phyloP scores from a whole-genome alignment of 1,140 invertebrate species.

The Papilio helenus region DNA sequence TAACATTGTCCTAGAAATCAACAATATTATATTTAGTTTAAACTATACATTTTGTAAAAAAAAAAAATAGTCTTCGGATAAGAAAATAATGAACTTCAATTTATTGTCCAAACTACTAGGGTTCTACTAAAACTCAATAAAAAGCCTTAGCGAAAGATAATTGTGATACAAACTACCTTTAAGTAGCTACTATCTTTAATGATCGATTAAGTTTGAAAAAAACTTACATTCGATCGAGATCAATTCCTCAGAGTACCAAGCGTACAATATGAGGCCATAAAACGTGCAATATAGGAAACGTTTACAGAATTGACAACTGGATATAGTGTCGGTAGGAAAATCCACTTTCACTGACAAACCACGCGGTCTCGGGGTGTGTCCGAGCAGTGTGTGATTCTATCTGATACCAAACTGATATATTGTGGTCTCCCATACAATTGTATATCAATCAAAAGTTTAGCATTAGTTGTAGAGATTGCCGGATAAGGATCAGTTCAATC shows the following conservation, averaged over 20 bases:
- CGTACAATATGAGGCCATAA: slow-evolving; percentile 32
- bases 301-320: slow-evolving; percentile 45
- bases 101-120: too few species aligned
- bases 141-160: too few species aligned
- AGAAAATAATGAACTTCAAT: too few species aligned
- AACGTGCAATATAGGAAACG: slow-evolving; percentile 43
- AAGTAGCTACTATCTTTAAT: too few species aligned
- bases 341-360: slow-evolving; percentile 54
- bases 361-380: slow-evolving; percentile 45
- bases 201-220: neutral
- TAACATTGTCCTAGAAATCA: slow-evolving; percentile 3
- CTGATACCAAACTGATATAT: slow-evolving; percentile 32
- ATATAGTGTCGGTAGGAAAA: slow-evolving; percentile 49
- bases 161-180: too few species aligned
- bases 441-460: slow-evolving; percentile 29
- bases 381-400: slow-evolving; percentile 46
- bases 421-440: neutral
- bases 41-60: neutral
- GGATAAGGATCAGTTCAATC: neutral
- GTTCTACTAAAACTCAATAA: too few species aligned
- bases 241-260: neutral
- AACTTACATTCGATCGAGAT: neutral
- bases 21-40: neutral
- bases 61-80: too few species aligned
- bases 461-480: neutral